These are phyloP conservation scores for Stercorarius parasiticus DNA, from an alignment of 2,113 vertebrate species.

Conservation along the genomic window DNA sequence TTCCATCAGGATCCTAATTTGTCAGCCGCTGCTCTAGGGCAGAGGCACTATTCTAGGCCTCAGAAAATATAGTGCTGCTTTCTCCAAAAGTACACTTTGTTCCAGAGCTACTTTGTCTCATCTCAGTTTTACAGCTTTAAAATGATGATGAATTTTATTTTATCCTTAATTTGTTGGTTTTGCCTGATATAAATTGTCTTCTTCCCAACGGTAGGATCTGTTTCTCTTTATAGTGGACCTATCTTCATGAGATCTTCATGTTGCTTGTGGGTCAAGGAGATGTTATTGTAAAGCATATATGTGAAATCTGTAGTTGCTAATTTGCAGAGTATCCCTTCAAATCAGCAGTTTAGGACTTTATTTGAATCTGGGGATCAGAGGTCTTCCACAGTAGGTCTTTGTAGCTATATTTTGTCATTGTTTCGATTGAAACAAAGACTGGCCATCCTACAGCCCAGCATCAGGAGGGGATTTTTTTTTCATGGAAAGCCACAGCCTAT, in stretches of 20 bases:
- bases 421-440: not conserved
- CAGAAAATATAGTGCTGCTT: not conserved
- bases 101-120: not conserved
- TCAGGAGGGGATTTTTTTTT: not conserved
- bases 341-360: not conserved
- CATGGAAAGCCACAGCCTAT: constrained; percentile 10
- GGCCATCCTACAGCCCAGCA: not conserved
- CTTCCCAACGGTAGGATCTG: not conserved
- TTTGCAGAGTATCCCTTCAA: not conserved
- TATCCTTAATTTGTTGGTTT: not conserved
- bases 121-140: not conserved
- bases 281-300: not conserved
- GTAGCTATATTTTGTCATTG: not conserved
- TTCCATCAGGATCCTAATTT: not conserved
- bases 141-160: not conserved
- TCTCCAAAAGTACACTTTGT: not conserved
- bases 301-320: not conserved
- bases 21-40: not conserved
- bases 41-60: not conserved
- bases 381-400: not conserved
- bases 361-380: not conserved
- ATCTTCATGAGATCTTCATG: not conserved
- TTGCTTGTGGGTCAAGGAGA: not conserved
- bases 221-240: not conserved
- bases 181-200: not conserved